Percentiles rank a stretch among this genome's conserved stretches.
These are phyloP conservation scores for Meles meles DNA, from an alignment of 2,113 vertebrate species.

Conservation along the genomic window DNA sequence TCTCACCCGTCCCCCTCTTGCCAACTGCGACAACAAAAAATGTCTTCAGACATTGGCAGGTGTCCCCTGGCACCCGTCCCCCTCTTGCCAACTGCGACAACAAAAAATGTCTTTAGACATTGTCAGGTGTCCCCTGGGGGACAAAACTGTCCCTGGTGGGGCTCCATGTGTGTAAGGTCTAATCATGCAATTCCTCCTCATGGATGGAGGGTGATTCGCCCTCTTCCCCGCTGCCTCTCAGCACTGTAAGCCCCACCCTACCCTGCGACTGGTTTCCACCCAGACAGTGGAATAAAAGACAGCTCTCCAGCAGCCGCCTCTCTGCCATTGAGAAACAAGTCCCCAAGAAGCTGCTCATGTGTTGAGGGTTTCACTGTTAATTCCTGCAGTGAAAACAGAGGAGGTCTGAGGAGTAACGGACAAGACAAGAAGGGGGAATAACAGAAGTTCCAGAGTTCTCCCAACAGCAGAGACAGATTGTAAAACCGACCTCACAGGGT, in stretches of 20 bases:
- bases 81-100: background rate
- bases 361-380: background rate
- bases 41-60: background rate
- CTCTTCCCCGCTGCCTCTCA: background rate
- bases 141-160: background rate
- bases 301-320: background rate
- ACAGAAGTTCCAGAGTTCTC: background rate
- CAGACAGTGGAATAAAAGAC: background rate
- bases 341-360: background rate
- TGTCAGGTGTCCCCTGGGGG: background rate
- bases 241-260: background rate
- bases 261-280: fast-evolving
- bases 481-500: background rate
- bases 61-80: background rate
- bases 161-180: background rate
- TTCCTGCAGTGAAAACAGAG: background rate
- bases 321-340: background rate
- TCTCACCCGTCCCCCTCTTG: background rate
- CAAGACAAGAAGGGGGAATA: background rate
- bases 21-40: background rate
- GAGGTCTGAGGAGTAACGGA: background rate
- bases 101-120: background rate
- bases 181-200: background rate
- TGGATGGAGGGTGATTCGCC: background rate
- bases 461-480: no score